Evolutionary conservation across 1,140 invertebrate genomes (phyloP).

Genomic region (Brachionus calyciflorus): DNA sequence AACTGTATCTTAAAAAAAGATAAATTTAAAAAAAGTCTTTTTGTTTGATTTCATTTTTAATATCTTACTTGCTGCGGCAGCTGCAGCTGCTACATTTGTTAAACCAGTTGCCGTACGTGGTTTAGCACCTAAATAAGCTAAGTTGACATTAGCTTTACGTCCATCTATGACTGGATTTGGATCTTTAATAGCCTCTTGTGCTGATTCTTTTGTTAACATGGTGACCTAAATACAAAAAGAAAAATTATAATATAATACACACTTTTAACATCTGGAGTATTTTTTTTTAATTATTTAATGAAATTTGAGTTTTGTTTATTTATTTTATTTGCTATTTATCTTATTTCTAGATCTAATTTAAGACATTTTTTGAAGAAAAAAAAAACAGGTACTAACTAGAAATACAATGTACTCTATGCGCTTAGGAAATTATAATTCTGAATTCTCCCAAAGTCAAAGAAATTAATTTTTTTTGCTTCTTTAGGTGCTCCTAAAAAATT

Average conservation of each 20-base stretch:
- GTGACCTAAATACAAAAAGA: conserved; percentile 73
- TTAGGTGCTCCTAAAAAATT: too few species aligned
- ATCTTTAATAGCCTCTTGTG: conserved; percentile 92
- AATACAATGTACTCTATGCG: too few species aligned
- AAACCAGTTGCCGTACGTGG: conserved; percentile 67
- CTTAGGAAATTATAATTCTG: too few species aligned
- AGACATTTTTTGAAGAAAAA: too few species aligned
- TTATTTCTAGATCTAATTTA: too few species aligned
- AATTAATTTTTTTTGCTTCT: too few species aligned
- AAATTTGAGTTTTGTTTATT: too few species aligned
- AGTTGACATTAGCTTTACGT: conserved; percentile 94
- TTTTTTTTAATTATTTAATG: too few species aligned
- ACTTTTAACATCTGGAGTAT: too few species aligned
- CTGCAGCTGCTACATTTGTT: conserved; percentile 16
- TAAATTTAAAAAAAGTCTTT: not conserved
- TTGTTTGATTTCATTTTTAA: not conserved
- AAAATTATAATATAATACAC: too few species aligned
- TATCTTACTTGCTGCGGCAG: conserved; percentile 36
- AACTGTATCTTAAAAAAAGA: conserved; percentile 11
- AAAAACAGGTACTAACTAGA: not conserved
- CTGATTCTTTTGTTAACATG: conserved; percentile 86
- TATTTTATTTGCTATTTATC: too few species aligned
- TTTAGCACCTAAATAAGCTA: conserved; percentile 93
- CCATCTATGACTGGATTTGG: conserved; percentile 98
- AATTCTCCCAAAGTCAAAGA: too few species aligned